phyloP scores from a whole-genome alignment of 2,888 invertebrate species.

The Aphodius granarius region DNA sequence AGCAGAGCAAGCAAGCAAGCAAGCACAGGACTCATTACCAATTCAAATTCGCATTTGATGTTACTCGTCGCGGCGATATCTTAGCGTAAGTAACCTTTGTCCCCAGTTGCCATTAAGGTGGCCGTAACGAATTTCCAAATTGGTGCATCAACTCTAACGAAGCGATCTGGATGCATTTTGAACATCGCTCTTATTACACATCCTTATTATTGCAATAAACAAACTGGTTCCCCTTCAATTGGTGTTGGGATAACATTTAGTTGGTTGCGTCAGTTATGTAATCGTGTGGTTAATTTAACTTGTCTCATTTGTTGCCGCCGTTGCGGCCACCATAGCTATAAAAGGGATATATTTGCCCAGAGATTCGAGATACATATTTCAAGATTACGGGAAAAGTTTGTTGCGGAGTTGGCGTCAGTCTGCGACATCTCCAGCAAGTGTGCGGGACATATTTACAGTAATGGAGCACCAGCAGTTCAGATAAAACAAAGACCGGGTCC shows the following conservation, averaged over 20 bases:
- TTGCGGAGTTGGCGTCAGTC: background rate
- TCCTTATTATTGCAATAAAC: constrained; percentile 14
- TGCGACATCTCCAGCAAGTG: constrained; percentile 26
- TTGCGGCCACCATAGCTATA: background rate
- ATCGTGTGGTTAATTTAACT: background rate
- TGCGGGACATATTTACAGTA: constrained; percentile 31
- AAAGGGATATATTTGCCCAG: background rate
- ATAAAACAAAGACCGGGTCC: background rate
- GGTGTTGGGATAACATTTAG: background rate
- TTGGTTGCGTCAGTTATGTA: background rate
- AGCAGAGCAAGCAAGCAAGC: constrained; percentile 11
- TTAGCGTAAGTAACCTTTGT: constrained; percentile 3
- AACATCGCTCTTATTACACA: background rate
- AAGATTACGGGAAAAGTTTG: background rate
- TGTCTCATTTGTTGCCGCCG: background rate
- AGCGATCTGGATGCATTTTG: background rate
- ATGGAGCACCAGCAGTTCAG: constrained; percentile 19
- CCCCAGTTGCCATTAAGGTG: constrained; percentile 6
- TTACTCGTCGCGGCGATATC: constrained; percentile 7
- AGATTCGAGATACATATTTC: constrained; percentile 1
- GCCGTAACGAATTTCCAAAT: constrained; percentile 3
- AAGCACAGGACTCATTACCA: constrained; percentile 28
- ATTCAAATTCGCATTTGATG: constrained; percentile 27
- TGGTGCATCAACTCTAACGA: background rate
- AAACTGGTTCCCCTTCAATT: constrained; percentile 4